Percentiles rank a stretch among this genome's conserved stretches.
Evolutionary conservation across 2,888 invertebrate genomes (phyloP).

Genomic region (Ligdia adustata): DNA sequence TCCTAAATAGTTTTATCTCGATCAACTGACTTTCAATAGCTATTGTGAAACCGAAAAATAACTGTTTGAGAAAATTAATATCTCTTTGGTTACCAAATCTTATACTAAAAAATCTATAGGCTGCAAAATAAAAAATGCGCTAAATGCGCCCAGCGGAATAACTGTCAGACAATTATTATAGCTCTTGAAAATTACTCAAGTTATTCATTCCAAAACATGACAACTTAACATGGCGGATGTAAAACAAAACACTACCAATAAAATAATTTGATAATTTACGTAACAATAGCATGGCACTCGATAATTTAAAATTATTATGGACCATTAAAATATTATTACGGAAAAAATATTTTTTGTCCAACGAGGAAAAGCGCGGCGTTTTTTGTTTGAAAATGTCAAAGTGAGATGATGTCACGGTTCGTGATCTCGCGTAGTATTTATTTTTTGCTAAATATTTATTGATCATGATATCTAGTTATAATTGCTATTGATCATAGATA

Average conservation of each 20-base stretch:
- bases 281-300: slow-evolving; percentile 12
- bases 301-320: slow-evolving; percentile 12
- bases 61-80: too few relatives aligned
- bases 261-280: slow-evolving; percentile 10
- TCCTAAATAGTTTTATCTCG: too few relatives aligned
- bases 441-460: slow-evolving; percentile 18
- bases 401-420: slow-evolving; percentile 16
- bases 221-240: slow-evolving; percentile 7
- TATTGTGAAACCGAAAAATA: too few relatives aligned
- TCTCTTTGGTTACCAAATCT: too few relatives aligned
- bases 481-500: slow-evolving; percentile 17
- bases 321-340: slow-evolving; percentile 11
- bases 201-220: too few relatives aligned
- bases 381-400: slow-evolving; percentile 24
- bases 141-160: too few relatives aligned
- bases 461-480: slow-evolving; percentile 14
- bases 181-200: too few relatives aligned
- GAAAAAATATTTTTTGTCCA: slow-evolving; percentile 10
- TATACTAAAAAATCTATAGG: too few relatives aligned
- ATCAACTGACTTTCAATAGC: too few relatives aligned
- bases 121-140: too few relatives aligned
- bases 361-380: slow-evolving; percentile 11
- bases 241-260: slow-evolving; percentile 5
- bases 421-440: slow-evolving; percentile 8
- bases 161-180: too few relatives aligned